Percentiles rank a stretch among this genome's conserved stretches.
These are phyloP conservation scores for Alentia gelatinosa DNA, from an alignment of 2,888 invertebrate genomes.

Conservation along the genomic window DNA sequence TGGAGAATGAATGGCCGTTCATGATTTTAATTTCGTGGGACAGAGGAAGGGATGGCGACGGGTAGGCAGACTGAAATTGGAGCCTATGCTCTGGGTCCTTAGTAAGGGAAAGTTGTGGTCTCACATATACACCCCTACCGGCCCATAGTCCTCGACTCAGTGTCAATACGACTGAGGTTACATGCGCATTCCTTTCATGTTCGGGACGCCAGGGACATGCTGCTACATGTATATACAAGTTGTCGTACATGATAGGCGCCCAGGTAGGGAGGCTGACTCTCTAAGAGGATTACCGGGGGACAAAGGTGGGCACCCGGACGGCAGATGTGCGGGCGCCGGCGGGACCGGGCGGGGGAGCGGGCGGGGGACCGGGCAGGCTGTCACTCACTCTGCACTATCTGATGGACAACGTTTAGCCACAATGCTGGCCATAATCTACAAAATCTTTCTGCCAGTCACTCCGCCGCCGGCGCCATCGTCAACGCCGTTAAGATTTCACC, in stretches of 20 bases:
- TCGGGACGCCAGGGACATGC: neutral
- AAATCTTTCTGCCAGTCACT: neutral
- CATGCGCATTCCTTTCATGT: neutral
- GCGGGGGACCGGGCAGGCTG: neutral
- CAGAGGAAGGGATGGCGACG: neutral
- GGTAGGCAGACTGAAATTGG: neutral
- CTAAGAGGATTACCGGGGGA: neutral
- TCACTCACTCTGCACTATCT: neutral
- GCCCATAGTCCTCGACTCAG: neutral
- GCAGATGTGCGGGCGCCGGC: slow-evolving; percentile 34
- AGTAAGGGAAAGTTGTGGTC: neutral
- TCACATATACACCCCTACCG: too few species aligned
- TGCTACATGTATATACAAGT: slow-evolving; percentile 13
- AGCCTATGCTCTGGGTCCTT: too few species aligned
- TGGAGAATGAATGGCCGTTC: too few species aligned
- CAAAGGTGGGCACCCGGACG: neutral
- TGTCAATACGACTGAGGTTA: neutral
- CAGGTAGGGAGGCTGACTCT: neutral
- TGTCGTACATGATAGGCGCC: neutral
- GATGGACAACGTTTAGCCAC: slow-evolving; percentile 27
- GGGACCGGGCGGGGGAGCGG: neutral
- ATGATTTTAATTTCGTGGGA: too few species aligned
- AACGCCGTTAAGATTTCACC: neutral
- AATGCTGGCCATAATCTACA: neutral
- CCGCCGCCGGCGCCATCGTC: neutral